These are phyloP conservation scores for Nematostella vectensis DNA, from an alignment of 92 coral and sea anemone species.

Conservation along the genomic window DNA sequence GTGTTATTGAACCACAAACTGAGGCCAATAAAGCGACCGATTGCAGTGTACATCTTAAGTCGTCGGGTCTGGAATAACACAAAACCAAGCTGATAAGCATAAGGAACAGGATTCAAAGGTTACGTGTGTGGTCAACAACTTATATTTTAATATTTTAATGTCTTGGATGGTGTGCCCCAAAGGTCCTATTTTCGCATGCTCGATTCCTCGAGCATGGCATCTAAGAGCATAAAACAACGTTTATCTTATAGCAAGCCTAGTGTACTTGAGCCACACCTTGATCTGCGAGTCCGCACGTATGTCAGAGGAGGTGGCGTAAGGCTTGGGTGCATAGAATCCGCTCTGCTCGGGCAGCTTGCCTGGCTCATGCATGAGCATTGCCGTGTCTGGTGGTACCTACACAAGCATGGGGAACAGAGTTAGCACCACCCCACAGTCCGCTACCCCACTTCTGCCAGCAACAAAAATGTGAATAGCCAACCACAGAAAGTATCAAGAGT, in stretches of 20 bases:
- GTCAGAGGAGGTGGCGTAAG: constrained; percentile 45
- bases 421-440: not conserved
- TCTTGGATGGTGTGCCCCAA: no score
- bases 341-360: constrained; percentile 90
- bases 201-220: no score
- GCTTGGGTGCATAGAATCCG: constrained; percentile 79
- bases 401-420: not conserved
- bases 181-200: no score
- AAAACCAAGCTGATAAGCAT: not conserved
- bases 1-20: constrained; percentile 90
- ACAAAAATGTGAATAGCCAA: not conserved
- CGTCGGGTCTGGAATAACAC: constrained; percentile 51
- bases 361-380: constrained; percentile 73
- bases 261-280: constrained; percentile 47
- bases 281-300: constrained; percentile 34
- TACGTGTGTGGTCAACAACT: no score
- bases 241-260: no score
- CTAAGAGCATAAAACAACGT: no score
- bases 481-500: no score
- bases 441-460: not conserved
- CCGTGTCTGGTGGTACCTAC: constrained; percentile 64
- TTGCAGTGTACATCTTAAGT: constrained; percentile 76
- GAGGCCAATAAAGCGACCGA: constrained; percentile 82
- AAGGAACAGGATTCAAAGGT: not conserved
- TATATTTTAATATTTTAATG: no score